Conservation (phyloP, 2,797 vertebrate genomes). For the Scarus forsteni region DNA sequence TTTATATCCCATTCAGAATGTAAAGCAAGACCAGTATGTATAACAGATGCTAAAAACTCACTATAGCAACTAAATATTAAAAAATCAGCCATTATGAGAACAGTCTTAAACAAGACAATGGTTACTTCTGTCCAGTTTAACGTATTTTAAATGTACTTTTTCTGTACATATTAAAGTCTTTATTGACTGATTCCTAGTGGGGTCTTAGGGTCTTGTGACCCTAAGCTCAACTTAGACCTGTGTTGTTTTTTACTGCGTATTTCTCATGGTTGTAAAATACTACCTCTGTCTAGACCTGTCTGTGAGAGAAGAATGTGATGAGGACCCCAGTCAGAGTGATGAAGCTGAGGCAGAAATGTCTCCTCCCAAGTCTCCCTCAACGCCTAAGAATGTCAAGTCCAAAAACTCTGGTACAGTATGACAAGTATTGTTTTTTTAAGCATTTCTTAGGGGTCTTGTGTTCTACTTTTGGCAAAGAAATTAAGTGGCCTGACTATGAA, state of each 20-base stretch:
- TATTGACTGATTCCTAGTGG: not conserved
- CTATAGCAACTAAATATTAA: too few relatives aligned
- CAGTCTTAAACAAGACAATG: too few relatives aligned
- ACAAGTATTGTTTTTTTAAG: conserved; percentile 12
- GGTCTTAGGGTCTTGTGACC: too few relatives aligned
- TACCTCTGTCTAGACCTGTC: conserved; percentile 79
- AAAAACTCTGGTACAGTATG: conserved; percentile 89
- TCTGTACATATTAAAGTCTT: not conserved
- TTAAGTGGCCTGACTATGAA: conserved; percentile 18
- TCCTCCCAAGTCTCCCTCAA: conserved; percentile 92
- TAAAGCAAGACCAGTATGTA: conserved; percentile 4
- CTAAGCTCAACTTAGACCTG: not conserved
- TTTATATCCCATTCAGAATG: not conserved
- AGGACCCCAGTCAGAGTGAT: conserved; percentile 87
- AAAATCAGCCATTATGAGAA: too few relatives aligned
- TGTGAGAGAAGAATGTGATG: conserved; percentile 88
- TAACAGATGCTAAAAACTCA: too few relatives aligned
- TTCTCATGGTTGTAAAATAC: conserved; percentile 6
- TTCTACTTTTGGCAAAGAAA: conserved; percentile 44
- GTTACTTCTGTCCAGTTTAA: too few relatives aligned
- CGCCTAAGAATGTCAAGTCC: conserved; percentile 90
- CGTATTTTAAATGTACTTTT: too few relatives aligned
- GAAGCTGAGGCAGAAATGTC: conserved; percentile 91
- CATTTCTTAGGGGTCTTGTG: conserved; percentile 25
- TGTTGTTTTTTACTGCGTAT: not conserved